These are phyloP conservation scores for Anabas testudineus DNA, from an alignment of 2,797 vertebrate genomes.

Conservation along the genomic window DNA sequence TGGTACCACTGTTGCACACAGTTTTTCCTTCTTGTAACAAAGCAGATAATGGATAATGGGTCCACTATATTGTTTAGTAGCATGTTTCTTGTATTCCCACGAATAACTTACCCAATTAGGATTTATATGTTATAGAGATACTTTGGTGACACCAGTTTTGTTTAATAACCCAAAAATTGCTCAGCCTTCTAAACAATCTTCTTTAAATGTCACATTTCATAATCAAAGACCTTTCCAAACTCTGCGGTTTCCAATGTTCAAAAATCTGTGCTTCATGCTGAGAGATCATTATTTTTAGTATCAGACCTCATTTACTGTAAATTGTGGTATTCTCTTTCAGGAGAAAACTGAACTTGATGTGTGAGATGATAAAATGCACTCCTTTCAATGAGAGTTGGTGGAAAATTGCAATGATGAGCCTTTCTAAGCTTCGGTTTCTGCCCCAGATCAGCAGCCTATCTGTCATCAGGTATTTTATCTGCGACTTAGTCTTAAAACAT, in stretches of 20 bases:
- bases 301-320: conserved; percentile 9
- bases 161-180: conserved; percentile 19
- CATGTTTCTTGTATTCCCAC: neutral
- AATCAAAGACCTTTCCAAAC: neutral
- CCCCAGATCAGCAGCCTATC: neutral
- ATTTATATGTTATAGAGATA: conserved; percentile 5
- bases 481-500: neutral
- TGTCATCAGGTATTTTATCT: neutral
- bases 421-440: neutral
- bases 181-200: conserved; percentile 14
- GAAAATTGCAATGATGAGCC: neutral
- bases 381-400: neutral
- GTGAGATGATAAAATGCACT: neutral
- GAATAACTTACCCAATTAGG: conserved; percentile 34
- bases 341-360: neutral
- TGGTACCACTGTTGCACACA: neutral
- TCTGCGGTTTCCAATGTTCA: conserved; percentile 1
- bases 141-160: neutral
- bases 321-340: neutral
- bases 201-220: conserved; percentile 29
- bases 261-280: neutral
- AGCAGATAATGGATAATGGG: neutral
- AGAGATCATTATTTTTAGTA: conserved; percentile 43
- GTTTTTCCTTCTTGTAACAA: conserved; percentile 25
- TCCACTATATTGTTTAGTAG: conserved; percentile 11